Conservation (phyloP, 2,113 vertebrate species). For the Hiodon alosoides region DNA sequence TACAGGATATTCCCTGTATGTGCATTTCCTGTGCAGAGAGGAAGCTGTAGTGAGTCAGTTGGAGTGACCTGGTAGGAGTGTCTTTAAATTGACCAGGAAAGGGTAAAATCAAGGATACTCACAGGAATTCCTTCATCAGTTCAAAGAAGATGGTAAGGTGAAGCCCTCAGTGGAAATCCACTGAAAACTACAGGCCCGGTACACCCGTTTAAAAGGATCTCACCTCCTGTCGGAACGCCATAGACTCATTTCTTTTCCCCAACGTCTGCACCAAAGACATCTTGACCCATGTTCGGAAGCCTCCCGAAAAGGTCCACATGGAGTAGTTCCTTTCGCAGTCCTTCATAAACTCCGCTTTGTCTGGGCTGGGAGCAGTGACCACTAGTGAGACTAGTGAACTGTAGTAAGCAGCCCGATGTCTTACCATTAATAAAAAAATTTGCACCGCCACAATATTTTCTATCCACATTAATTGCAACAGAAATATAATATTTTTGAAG, state of each 20-base stretch:
- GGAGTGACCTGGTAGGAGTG: not conserved
- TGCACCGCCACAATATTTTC: too few species aligned
- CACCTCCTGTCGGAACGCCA: conserved; percentile 95
- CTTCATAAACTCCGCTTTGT: conserved; percentile 83
- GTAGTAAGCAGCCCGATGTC: too few species aligned
- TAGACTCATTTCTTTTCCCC: conserved; percentile 71
- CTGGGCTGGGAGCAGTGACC: conserved; percentile 53
- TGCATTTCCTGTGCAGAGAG: conserved; percentile 8
- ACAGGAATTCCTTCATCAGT: not conserved
- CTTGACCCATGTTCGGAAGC: conserved; percentile 97
- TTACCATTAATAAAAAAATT: too few species aligned
- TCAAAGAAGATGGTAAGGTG: not conserved
- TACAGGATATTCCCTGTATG: conserved; percentile 8
- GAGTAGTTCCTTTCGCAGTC: conserved; percentile 90
- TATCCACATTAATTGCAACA: too few species aligned
- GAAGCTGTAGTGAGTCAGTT: not conserved
- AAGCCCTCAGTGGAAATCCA: not conserved
- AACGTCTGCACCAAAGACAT: conserved; percentile 91
- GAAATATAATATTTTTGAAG: too few species aligned
- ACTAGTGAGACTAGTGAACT: not conserved
- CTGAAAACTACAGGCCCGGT: not conserved
- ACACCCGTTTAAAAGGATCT: conserved; percentile 1
- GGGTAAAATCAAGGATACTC: not conserved
- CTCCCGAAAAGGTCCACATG: conserved; percentile 93
- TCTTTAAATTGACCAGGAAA: not conserved